Conservation (phyloP, 2,888 invertebrate genomes). For the Bellardia bayeri region DNA sequence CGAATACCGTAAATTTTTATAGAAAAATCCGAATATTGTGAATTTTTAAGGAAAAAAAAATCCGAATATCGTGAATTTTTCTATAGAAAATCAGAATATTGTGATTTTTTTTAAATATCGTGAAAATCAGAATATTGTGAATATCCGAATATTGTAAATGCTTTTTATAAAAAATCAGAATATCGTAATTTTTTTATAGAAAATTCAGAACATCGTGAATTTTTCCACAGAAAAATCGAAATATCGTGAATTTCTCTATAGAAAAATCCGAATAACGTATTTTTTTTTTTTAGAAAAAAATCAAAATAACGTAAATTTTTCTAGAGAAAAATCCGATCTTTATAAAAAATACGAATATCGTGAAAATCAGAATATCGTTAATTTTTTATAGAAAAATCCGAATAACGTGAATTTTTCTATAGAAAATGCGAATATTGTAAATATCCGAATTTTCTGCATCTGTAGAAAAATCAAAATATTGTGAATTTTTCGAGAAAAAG, state of each 20-base stretch:
- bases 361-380: too few relatives aligned
- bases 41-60: too few relatives aligned
- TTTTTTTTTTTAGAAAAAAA: neutral
- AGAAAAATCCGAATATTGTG: too few relatives aligned
- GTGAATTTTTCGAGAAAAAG: neutral
- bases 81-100: neutral
- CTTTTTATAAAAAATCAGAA: neutral
- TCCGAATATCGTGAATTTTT: constrained; percentile 1
- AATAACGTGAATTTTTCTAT: neutral
- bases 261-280: neutral
- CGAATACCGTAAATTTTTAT: neutral
- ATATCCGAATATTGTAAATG: neutral
- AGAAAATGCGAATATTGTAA: too few relatives aligned
- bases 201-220: neutral
- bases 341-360: neutral
- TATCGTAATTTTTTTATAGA: neutral
- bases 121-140: neutral
- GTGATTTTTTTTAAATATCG: too few relatives aligned
- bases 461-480: neutral
- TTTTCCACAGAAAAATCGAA: neutral
- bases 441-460: neutral
- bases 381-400: neutral
- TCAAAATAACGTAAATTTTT: neutral
- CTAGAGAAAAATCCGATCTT: neutral
- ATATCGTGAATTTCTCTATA: neutral